These are phyloP conservation scores for Dasysyrphus albostriatus DNA, from an alignment of 2,888 invertebrate species.

Conservation along the genomic window DNA sequence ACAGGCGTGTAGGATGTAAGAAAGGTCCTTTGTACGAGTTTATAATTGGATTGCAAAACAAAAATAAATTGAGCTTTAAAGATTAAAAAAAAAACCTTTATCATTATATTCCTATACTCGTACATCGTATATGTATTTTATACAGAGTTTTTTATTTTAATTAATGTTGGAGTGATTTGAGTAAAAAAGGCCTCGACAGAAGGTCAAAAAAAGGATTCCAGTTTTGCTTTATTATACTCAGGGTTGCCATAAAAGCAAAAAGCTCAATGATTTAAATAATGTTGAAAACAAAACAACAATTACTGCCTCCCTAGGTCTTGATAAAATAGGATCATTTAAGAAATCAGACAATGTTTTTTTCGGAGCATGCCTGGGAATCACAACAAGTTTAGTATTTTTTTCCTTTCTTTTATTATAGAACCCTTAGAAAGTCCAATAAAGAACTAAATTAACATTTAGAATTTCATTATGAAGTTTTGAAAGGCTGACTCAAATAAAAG, in stretches of 20 bases:
- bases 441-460: conserved; percentile 1
- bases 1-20: neutral
- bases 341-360: neutral
- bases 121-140: too few relatives aligned
- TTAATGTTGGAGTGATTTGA: conserved; percentile 11
- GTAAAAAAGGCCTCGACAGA: neutral
- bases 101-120: neutral
- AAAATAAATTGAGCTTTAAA: conserved; percentile 28
- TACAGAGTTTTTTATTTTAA: neutral
- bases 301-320: neutral
- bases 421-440: conserved; percentile 6
- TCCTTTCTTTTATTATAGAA: neutral
- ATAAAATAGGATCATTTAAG: neutral
- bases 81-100: neutral
- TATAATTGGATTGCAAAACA: conserved; percentile 5
- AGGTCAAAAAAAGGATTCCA: conserved; percentile 21
- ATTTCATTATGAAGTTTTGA: neutral
- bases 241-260: neutral
- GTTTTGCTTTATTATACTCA: conserved; percentile 2
- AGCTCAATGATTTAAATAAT: neutral
- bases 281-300: neutral
- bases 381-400: neutral
- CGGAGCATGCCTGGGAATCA: neutral
- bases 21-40: conserved; percentile 1
- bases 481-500: neutral